Evolutionary conservation across 2,797 vertebrate genomes (phyloP).

Genomic region (Cynopterus sphinx): DNA sequence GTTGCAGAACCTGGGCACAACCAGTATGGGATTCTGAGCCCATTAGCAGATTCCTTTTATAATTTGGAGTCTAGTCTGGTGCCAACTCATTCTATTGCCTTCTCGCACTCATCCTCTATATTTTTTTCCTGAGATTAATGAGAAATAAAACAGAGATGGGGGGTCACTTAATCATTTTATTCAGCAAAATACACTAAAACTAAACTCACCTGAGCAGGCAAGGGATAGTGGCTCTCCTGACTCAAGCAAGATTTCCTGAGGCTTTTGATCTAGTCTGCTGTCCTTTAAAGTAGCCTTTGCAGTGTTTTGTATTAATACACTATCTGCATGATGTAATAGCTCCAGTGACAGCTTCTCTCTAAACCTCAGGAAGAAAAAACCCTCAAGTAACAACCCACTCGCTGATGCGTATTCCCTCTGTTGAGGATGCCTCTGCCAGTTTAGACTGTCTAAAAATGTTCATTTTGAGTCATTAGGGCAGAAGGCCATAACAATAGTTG

Average conservation of each 20-base stretch:
- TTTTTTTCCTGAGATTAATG: not conserved
- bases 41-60: not conserved
- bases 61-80: not conserved
- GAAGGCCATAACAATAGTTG: conserved; percentile 58
- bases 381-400: not conserved
- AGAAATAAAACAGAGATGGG: conserved; percentile 35
- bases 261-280: not conserved
- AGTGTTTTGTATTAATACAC: not conserved
- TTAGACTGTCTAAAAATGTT: conserved; percentile 52
- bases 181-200: not conserved
- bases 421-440: conserved; percentile 49
- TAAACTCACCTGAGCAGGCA: not conserved
- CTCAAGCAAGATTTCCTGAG: not conserved
- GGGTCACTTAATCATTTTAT: conserved; percentile 9
- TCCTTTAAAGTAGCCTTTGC: not conserved
- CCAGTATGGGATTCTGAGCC: not conserved
- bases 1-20: not conserved
- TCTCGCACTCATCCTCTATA: not conserved
- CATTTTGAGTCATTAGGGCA: conserved; percentile 58
- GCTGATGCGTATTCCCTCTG: not conserved
- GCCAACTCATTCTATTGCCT: not conserved
- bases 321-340: not conserved
- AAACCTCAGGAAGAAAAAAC: not conserved
- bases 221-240: not conserved
- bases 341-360: conserved; percentile 23